Conservation (phyloP, 2,888 invertebrate genomes). For the Tanypteryx hageni region DNA sequence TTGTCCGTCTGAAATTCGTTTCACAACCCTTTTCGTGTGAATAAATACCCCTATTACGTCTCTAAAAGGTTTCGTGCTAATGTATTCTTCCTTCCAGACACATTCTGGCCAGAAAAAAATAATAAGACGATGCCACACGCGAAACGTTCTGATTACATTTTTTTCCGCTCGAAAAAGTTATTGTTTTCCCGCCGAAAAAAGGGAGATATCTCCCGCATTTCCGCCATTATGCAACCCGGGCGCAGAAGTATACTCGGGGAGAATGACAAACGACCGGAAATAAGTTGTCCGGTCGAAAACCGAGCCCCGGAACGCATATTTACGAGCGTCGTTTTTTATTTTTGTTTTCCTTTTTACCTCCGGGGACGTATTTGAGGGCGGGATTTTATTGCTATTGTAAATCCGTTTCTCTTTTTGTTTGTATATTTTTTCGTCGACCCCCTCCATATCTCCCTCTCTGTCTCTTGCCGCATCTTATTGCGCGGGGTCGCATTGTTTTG, state of each 20-base stretch:
- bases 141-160: background rate
- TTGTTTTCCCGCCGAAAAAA: constrained; percentile 10
- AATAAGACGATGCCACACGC: background rate
- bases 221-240: constrained; percentile 20
- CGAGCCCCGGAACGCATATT: constrained; percentile 16
- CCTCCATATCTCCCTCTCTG: background rate
- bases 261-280: constrained; percentile 28
- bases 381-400: constrained; percentile 28
- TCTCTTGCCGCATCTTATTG: constrained; percentile 7
- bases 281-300: constrained; percentile 32
- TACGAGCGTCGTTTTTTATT: background rate
- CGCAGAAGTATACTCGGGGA: constrained; percentile 2
- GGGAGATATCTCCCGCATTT: background rate
- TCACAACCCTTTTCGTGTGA: too few species aligned
- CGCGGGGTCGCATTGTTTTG: background rate
- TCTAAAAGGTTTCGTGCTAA: too few species aligned
- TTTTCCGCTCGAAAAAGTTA: constrained; percentile 14
- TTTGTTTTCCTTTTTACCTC: background rate
- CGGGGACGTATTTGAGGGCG: background rate
- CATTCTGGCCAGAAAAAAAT: background rate
- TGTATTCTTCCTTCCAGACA: too few species aligned
- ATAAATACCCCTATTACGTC: too few species aligned
- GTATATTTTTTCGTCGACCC: background rate
- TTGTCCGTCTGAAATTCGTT: too few species aligned
- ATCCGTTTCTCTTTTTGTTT: constrained; percentile 6